phyloP scores from a whole-genome alignment of 2,797 vertebrate genomes.

The Cyprinodon diabolis region DNA sequence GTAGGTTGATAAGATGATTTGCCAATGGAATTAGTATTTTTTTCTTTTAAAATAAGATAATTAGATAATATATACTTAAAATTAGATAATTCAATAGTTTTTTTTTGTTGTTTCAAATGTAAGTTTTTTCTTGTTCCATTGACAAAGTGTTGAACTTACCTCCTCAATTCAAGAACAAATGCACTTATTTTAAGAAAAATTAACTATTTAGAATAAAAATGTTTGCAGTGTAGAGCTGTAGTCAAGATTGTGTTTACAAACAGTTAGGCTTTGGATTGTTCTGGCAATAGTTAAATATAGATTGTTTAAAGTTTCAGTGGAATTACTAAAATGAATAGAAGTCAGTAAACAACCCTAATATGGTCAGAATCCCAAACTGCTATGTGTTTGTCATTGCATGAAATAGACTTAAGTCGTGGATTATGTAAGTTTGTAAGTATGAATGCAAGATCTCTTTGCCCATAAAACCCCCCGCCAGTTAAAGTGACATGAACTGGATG shows the following conservation, averaged over 20 bases:
- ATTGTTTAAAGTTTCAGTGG: neutral
- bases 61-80: too few relatives aligned
- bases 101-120: too few relatives aligned
- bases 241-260: neutral
- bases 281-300: neutral
- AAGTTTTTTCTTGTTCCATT: too few relatives aligned
- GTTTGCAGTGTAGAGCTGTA: neutral
- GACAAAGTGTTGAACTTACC: too few relatives aligned
- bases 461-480: slow-evolving; percentile 55
- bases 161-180: too few relatives aligned
- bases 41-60: too few relatives aligned
- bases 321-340: neutral
- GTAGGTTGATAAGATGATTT: too few relatives aligned
- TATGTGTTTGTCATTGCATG: neutral
- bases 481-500: slow-evolving; percentile 38
- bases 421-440: neutral
- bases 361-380: neutral
- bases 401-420: neutral
- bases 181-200: too few relatives aligned
- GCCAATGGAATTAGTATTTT: too few relatives aligned
- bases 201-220: neutral
- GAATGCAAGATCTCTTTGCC: slow-evolving; percentile 8
- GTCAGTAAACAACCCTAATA: neutral
- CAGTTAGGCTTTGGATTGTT: too few relatives aligned
- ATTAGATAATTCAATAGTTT: too few relatives aligned